Percentiles rank a stretch among this genome's conserved stretches.
Conservation (phyloP, 2,113 vertebrate genomes). For the Aptenodytes patagonicus region DNA sequence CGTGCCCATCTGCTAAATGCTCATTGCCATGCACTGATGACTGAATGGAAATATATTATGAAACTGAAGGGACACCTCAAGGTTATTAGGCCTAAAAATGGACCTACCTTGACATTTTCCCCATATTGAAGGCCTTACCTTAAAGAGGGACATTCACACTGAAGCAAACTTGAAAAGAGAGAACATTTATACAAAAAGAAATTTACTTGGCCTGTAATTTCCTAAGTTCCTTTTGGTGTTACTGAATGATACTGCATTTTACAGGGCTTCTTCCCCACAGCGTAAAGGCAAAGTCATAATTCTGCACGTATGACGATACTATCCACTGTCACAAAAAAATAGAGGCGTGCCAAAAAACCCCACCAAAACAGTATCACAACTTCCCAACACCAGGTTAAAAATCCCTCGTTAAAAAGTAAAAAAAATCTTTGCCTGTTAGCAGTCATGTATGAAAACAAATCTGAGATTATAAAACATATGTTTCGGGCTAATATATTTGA, state of each 20-base stretch:
- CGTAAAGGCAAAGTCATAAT: slow-evolving; percentile 43
- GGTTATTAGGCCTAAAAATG: slow-evolving; percentile 73
- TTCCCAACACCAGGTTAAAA: slow-evolving; percentile 47
- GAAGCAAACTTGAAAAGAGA: slow-evolving; percentile 85
- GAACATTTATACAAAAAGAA: slow-evolving; percentile 81
- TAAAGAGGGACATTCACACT: slow-evolving; percentile 84
- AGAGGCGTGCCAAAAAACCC: slow-evolving; percentile 11
- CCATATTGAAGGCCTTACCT: slow-evolving; percentile 81
- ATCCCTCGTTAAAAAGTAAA: background rate
- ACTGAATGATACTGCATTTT: slow-evolving; percentile 56
- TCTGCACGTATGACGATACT: background rate
- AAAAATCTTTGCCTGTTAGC: slow-evolving; percentile 4
- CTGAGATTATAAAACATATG: background rate
- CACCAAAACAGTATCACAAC: slow-evolving; percentile 35
- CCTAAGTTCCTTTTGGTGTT: slow-evolving; percentile 50
- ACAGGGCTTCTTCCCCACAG: slow-evolving; percentile 48
- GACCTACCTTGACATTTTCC: slow-evolving; percentile 81
- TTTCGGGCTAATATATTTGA: background rate
- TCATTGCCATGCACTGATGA: slow-evolving; percentile 79
- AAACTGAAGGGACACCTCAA: slow-evolving; percentile 72
- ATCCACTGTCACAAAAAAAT: background rate
- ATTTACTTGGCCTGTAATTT: slow-evolving; percentile 78
- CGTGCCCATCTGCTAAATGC: slow-evolving; percentile 56
- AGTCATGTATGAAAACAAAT: background rate
- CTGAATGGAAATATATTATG: slow-evolving; percentile 77